phyloP scores from a whole-genome alignment of 2,113 vertebrate genomes.

The Polyodon spathula region DNA sequence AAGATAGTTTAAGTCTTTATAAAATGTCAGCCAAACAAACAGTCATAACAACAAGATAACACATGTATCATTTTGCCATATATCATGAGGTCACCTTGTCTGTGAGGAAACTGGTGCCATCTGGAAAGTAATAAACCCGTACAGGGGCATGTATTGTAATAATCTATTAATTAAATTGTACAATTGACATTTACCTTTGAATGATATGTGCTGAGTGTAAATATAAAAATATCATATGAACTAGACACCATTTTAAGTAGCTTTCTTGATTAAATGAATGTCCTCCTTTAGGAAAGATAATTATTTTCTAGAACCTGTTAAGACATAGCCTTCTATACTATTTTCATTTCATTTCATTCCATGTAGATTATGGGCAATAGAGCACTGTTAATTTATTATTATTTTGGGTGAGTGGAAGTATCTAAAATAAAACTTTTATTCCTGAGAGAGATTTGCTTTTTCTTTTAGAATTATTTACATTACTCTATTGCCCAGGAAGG shows the following conservation, averaged over 20 bases:
- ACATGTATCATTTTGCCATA: not conserved
- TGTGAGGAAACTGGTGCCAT: not conserved
- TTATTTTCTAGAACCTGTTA: not conserved
- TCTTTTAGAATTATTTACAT: too few relatives aligned
- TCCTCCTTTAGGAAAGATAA: slow-evolving; percentile 6
- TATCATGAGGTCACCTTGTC: not conserved
- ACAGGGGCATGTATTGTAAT: not conserved
- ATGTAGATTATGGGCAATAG: slow-evolving; percentile 1
- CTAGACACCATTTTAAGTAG: slow-evolving; percentile 8
- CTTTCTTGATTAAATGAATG: slow-evolving; percentile 17
- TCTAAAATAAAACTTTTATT: too few relatives aligned
- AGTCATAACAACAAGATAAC: too few relatives aligned
- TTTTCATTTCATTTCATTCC: slow-evolving; percentile 23
- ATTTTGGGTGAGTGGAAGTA: too few relatives aligned
- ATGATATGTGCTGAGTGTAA: slow-evolving; percentile 1
- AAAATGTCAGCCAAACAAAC: too few relatives aligned
- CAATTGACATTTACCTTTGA: slow-evolving; percentile 11
- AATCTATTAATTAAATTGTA: slow-evolving; percentile 16
- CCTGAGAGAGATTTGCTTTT: too few relatives aligned
- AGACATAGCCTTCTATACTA: slow-evolving; percentile 9
- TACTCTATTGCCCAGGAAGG: too few relatives aligned
- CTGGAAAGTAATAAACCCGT: not conserved
- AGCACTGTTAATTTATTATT: not conserved
- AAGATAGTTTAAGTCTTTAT: too few relatives aligned
- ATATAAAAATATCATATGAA: slow-evolving; percentile 18